Percentiles rank a stretch among this genome's conserved stretches.
Conservation (phyloP, 2,888 invertebrate species). For the Cepaea hortensis region DNA sequence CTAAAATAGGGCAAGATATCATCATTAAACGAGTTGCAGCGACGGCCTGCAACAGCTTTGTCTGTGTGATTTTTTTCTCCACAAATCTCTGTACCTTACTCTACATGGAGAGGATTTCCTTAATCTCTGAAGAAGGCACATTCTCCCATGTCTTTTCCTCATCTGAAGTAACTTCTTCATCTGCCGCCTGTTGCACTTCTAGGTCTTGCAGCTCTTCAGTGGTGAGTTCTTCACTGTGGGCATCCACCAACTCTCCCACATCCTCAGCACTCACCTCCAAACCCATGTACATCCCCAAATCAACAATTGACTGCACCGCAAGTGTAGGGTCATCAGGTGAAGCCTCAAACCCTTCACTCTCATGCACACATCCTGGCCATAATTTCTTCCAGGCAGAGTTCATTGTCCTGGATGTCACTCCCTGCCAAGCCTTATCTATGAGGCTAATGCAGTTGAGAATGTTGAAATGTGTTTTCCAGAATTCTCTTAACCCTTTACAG, state of each 20-base stretch:
- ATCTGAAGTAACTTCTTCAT: too few species aligned
- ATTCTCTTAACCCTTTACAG: too few species aligned
- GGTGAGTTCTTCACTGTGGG: not conserved
- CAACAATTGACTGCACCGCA: too few species aligned
- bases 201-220: not conserved
- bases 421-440: not conserved
- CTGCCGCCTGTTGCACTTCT: not conserved
- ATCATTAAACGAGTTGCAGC: too few species aligned
- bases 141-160: too few species aligned
- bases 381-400: not conserved
- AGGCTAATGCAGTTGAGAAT: not conserved
- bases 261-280: not conserved
- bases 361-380: not conserved
- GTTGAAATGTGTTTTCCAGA: not conserved
- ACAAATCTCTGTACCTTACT: too few species aligned
- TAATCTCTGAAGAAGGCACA: too few species aligned
- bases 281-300: not conserved
- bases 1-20: too few species aligned
- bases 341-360: not conserved
- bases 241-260: not conserved
- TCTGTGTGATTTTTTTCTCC: too few species aligned
- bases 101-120: too few species aligned
- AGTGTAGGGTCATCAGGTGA: too few species aligned
- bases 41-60: too few species aligned
- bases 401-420: not conserved